These are phyloP conservation scores for Panthera tigris DNA, from an alignment of 2,113 vertebrate species.

Conservation along the genomic window DNA sequence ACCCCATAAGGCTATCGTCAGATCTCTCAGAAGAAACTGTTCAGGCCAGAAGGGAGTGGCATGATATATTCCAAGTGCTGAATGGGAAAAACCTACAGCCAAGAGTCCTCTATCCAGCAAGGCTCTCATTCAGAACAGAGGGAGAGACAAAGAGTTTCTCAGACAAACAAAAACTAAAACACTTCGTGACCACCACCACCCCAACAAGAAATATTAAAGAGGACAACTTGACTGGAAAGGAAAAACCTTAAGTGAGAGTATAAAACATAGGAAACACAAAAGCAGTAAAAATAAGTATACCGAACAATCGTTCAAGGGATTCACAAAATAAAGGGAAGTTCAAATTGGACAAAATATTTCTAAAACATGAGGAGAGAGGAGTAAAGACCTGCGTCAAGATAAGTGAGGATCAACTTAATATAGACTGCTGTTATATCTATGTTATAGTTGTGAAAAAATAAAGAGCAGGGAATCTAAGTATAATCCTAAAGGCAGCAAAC, in stretches of 20 bases:
- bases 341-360: neutral
- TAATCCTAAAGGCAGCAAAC: neutral
- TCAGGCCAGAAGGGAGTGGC: neutral
- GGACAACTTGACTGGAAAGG: neutral
- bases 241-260: neutral
- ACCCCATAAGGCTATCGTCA: neutral
- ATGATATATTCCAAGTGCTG: neutral
- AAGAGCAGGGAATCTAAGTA: neutral
- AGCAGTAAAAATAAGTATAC: neutral
- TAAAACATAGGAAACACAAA: neutral
- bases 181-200: neutral
- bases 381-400: neutral
- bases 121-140: neutral
- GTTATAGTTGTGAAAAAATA: neutral
- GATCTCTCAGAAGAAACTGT: neutral
- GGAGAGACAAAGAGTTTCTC: neutral
- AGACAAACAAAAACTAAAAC: neutral
- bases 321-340: neutral
- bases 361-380: neutral
- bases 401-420: neutral
- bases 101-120: neutral
- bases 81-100: neutral
- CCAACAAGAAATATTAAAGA: neutral
- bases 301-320: neutral
- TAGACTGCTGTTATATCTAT: neutral